Evolutionary conservation across 2,888 invertebrate genomes (phyloP).

Genomic region (Myathropa florea): DNA sequence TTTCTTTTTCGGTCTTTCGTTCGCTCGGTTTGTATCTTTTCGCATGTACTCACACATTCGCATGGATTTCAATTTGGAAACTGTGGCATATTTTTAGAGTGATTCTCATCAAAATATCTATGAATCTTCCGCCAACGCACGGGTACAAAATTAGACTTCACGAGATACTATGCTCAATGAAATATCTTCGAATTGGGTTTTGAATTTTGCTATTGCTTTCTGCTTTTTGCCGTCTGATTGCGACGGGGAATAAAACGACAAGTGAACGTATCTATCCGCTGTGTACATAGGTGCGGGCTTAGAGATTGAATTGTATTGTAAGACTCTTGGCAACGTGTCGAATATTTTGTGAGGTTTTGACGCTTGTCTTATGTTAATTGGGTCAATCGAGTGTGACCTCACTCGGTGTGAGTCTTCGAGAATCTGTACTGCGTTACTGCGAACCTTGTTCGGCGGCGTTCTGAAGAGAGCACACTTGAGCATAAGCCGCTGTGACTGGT

Average conservation of each 20-base stretch:
- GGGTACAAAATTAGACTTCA: conserved; percentile 63
- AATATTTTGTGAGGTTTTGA: background rate
- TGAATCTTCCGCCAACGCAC: conserved; percentile 63
- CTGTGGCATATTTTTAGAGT: conserved; percentile 69
- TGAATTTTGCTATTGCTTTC: conserved; percentile 21
- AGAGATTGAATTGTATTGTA: background rate
- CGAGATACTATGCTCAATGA: conserved; percentile 64
- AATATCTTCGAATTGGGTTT: conserved; percentile 47
- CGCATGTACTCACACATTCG: conserved; percentile 52
- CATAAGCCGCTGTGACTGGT: conserved; percentile 8
- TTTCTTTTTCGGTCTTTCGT: background rate
- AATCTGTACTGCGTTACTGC: conserved; percentile 17
- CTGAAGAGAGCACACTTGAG: conserved; percentile 8
- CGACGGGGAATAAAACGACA: background rate
- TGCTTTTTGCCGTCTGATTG: background rate
- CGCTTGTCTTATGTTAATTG: conserved; percentile 26
- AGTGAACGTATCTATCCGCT: background rate
- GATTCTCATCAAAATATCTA: conserved; percentile 70
- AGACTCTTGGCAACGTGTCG: conserved; percentile 34
- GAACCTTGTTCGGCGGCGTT: conserved; percentile 61
- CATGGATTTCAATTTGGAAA: conserved; percentile 60
- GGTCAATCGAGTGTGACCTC: conserved; percentile 48
- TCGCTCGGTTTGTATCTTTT: conserved; percentile 2
- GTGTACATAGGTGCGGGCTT: background rate
- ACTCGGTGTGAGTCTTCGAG: conserved; percentile 8